phyloP scores from a whole-genome alignment of 2,888 invertebrate species.

The Tipula confusa region DNA sequence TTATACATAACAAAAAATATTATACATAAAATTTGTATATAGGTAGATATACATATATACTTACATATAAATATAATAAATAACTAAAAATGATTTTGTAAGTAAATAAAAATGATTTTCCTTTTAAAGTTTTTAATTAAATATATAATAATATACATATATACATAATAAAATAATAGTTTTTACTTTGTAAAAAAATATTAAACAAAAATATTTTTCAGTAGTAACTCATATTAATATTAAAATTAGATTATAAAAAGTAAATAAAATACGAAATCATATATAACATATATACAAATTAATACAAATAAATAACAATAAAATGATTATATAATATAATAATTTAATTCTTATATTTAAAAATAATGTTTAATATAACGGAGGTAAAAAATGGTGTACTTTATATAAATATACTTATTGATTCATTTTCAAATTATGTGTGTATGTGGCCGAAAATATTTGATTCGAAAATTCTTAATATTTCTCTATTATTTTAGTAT shows the following conservation, averaged over 20 bases:
- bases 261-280: neutral
- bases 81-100: neutral
- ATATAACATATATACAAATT: conserved; percentile 1
- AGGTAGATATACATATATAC: neutral
- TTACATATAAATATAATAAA: neutral
- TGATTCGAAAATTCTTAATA: neutral
- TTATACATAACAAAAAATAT: neutral
- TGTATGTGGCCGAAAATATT: neutral
- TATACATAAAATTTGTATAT: neutral
- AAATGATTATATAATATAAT: conserved; percentile 4
- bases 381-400: neutral
- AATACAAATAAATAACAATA: conserved; percentile 1
- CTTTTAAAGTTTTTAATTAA: neutral
- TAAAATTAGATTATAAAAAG: conserved; percentile 1
- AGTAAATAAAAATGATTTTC: neutral
- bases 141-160: too few relatives aligned
- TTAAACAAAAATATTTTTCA: neutral
- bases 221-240: neutral
- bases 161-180: neutral
- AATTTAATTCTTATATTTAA: conserved; percentile 25
- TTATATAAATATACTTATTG: neutral
- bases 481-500: conserved; percentile 20
- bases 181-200: neutral
- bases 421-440: neutral
- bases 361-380: neutral